Evolutionary conservation across 2,113 vertebrate species (phyloP).

Genomic region (Tauraco erythrolophus): DNA sequence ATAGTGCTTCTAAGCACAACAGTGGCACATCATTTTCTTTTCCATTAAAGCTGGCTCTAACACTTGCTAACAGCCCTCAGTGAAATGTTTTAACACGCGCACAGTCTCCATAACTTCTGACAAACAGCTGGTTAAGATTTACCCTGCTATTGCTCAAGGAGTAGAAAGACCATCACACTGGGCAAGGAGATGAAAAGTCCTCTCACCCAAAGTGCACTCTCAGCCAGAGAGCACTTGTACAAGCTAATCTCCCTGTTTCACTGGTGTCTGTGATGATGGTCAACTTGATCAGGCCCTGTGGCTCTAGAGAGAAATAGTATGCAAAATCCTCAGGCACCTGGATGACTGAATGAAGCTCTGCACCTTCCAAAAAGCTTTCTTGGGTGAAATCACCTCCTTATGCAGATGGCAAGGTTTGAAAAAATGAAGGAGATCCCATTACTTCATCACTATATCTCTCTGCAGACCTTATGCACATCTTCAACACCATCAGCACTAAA

Average conservation of each 20-base stretch:
- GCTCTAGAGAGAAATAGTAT: background rate
- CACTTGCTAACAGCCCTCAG: background rate
- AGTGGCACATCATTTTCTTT: background rate
- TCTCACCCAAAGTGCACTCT: background rate
- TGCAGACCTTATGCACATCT: background rate
- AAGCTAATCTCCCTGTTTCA: background rate
- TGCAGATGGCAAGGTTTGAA: background rate
- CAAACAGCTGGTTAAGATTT: background rate
- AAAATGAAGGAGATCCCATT: background rate
- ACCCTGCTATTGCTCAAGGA: background rate
- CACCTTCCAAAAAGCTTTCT: background rate
- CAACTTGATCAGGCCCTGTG: background rate
- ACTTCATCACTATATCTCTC: accelerated
- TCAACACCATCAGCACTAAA: background rate
- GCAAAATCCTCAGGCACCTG: background rate
- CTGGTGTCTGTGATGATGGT: background rate
- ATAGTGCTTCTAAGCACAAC: background rate
- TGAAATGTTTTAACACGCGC: background rate
- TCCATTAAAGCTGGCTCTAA: background rate
- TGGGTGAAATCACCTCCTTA: background rate
- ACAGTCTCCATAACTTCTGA: background rate
- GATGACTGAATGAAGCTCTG: background rate
- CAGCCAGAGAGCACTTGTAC: background rate
- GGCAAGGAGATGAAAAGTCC: background rate
- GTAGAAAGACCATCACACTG: background rate